Evolutionary conservation across 2,113 vertebrate species (phyloP).

Genomic region (Deroptyus accipitrinus): DNA sequence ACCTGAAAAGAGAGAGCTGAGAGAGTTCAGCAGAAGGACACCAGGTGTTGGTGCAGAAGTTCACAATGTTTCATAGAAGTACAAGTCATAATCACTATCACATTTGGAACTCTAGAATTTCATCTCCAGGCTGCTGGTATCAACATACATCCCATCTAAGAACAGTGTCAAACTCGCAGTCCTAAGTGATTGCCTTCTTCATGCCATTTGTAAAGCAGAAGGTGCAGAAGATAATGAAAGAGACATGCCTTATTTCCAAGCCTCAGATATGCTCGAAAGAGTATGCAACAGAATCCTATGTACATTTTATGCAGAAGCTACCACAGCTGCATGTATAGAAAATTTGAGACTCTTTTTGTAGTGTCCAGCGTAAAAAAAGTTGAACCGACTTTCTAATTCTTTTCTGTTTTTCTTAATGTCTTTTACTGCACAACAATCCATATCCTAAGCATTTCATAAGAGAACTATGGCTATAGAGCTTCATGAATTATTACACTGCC

Average conservation of each 20-base stretch:
- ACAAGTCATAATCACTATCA: background rate
- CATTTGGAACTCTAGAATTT: background rate
- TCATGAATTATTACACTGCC: background rate
- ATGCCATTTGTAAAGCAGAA: background rate
- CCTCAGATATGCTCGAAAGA: background rate
- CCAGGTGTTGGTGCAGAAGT: background rate
- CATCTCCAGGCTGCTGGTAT: background rate
- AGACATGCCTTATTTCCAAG: background rate
- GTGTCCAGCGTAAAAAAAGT: background rate
- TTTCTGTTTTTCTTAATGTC: background rate
- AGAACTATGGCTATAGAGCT: background rate
- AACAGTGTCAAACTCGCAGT: background rate
- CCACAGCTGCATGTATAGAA: background rate
- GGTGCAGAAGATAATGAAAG: background rate
- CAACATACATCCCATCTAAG: background rate
- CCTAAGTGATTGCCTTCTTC: background rate
- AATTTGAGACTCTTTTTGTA: background rate
- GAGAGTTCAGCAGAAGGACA: background rate
- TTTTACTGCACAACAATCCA: background rate
- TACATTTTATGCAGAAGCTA: background rate
- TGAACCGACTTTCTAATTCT: background rate
- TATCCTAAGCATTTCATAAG: background rate
- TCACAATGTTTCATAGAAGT: background rate
- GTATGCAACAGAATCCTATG: background rate
- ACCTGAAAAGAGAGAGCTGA: background rate